Conservation (phyloP, 2,797 vertebrate genomes). For the Scolopax bukidnonensis region DNA sequence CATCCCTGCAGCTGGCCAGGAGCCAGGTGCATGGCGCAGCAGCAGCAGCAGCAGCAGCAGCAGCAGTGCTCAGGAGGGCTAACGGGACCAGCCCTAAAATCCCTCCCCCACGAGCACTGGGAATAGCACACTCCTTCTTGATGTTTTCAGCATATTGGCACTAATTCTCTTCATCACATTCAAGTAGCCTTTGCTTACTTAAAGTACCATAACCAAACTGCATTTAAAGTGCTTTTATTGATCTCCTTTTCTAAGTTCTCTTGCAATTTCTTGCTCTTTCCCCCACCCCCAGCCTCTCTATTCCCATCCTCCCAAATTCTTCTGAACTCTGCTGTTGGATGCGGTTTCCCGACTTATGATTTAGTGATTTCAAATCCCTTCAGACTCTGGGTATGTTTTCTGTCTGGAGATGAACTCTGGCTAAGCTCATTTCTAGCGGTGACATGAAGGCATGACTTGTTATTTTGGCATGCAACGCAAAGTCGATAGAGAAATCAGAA, state of each 20-base stretch:
- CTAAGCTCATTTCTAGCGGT: conserved; percentile 51
- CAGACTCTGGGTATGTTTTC: conserved; percentile 44
- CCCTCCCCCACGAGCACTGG: background rate
- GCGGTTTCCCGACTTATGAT: background rate
- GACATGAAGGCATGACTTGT: conserved; percentile 55
- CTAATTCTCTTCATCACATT: background rate
- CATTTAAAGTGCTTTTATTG: background rate
- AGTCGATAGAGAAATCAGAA: conserved; percentile 53
- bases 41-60: background rate
- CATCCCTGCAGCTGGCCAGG: background rate
- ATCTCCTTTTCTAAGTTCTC: background rate
- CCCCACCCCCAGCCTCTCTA: background rate
- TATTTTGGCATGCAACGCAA: conserved; percentile 47
- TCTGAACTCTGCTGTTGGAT: background rate
- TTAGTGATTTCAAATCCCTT: conserved; percentile 47
- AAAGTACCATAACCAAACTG: background rate
- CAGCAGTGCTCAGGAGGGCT: background rate
- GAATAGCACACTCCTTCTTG: background rate
- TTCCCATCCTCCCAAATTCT: background rate
- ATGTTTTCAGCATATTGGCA: background rate
- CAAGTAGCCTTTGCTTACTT: background rate
- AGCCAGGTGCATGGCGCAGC: background rate
- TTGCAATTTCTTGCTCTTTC: background rate
- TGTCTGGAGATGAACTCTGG: conserved; percentile 55
- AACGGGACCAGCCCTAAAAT: background rate